Evolutionary conservation across 2,113 vertebrate genomes (phyloP).

Genomic region (Heloderma charlesbogerti): DNA sequence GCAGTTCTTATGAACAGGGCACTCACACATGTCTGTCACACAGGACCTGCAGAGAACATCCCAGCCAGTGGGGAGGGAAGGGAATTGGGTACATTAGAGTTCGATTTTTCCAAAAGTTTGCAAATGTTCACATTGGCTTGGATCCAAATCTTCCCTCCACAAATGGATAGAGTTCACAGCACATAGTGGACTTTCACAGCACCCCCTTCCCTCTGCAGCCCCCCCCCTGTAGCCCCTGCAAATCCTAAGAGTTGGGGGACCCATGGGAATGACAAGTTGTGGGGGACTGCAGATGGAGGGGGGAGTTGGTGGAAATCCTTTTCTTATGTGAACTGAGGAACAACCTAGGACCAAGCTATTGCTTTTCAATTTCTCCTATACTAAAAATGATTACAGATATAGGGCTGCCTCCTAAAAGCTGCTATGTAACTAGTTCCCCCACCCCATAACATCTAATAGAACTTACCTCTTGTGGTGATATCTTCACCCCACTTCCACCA

Average conservation of each 20-base stretch:
- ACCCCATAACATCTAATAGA: neutral
- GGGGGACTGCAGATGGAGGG: neutral
- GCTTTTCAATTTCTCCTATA: neutral
- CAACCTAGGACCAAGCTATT: neutral
- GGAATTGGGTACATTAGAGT: neutral
- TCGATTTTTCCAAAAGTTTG: neutral
- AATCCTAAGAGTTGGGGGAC: neutral
- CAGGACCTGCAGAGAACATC: conserved; percentile 86
- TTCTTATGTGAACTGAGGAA: neutral
- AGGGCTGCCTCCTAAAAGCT: neutral
- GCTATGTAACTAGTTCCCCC: neutral
- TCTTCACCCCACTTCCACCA: no score
- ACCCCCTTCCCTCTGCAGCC: neutral
- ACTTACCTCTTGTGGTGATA: neutral
- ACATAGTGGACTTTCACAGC: neutral
- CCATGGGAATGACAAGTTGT: neutral
- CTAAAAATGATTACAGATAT: neutral
- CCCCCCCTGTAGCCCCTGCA: neutral
- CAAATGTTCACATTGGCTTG: neutral
- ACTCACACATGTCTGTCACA: conserved; percentile 98
- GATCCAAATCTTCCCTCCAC: neutral
- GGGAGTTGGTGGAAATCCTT: neutral
- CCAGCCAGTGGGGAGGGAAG: neutral
- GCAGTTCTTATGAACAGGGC: conserved; percentile 96
- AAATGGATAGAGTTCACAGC: neutral